Evolutionary conservation across 2,888 invertebrate species (phyloP), one percentile per base, ranked within the genome.

Genomic region (Andricus curvator): DNA sequence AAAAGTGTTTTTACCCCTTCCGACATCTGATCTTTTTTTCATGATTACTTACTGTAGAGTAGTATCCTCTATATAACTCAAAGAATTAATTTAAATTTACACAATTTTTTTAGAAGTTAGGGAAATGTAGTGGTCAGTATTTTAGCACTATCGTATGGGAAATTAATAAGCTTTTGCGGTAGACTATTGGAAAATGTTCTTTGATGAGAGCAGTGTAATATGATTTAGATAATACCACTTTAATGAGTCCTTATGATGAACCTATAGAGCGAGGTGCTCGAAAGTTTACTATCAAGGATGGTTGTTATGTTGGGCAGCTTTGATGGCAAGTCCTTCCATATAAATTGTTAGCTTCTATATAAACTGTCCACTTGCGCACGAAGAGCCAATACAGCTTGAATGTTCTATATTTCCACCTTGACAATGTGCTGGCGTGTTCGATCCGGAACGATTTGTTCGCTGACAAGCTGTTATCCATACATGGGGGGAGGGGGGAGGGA

Each of bases 371-470:
- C 56, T 33, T 56, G 74, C 56, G n/a, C 74, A 37, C 51, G 56
- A 56, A 56, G 33, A 33, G 56, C 74, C 56, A 74, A 56, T 56
- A 74, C 33, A 56, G n/a, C 70, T 25, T 29, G 51, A 17, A 25
- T 48, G n/a, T 70, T 70, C 70, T 56, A 74, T 56, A 74, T 56
- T 74, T 74, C 74, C n/a, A 51, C 29, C 74, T 74, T 74, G 74
- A 74, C 74, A 74, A 74, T 74, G 74, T 56, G 56, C 33, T 74
- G 56, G 56, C 74, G n/a, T 74, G 70, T 56, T 56, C 74, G 56
- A 74, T 74, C 74, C 74, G n/a, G 13, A 56, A 74, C 74, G 74
- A 74, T 74, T 74, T 74, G 74, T 74, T 74, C 74, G 33, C 56
- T 74, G 74, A 74, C 56, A 74, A 74, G 51, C 56, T 74, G 74